Percentiles rank a stretch among this genome's conserved stretches.
Conservation (phyloP, 2,888 invertebrate species). For the Theretra japonica region DNA sequence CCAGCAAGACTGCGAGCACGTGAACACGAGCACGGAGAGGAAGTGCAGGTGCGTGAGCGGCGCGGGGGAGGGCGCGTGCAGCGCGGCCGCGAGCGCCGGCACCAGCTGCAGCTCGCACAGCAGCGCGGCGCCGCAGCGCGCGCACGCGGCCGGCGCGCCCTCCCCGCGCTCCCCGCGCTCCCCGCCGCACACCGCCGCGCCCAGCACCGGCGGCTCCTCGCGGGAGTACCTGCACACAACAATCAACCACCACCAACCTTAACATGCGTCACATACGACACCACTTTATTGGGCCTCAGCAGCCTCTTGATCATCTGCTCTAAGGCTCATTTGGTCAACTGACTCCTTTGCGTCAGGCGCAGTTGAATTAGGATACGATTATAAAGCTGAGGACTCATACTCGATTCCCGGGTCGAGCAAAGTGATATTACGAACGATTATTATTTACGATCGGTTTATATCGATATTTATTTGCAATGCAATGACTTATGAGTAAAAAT, state of each 20-base stretch:
- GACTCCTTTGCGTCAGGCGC: no score
- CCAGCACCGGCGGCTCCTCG: conserved; percentile 87
- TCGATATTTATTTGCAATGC: no score
- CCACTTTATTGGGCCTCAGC: no score
- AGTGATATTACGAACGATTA: no score
- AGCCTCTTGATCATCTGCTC: no score
- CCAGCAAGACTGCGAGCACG: conserved; percentile 95
- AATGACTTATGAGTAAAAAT: no score
- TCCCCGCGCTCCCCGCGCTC: conserved; percentile 68
- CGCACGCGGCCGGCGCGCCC: conserved; percentile 80
- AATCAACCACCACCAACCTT: not conserved
- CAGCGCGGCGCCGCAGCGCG: conserved; percentile 88
- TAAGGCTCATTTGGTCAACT: no score
- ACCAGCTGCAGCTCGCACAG: conserved; percentile 93
- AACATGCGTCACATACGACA: no score
- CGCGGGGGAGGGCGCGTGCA: conserved; percentile 84
- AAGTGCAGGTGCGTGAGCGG: conserved; percentile 88
- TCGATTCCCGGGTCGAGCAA: no score
- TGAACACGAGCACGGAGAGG: conserved; percentile 93
- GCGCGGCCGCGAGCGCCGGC: conserved; percentile 90
- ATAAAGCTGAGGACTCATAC: no score
- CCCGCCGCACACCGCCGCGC: conserved; percentile 86
- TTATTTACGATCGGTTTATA: no score
- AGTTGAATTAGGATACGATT: no score
- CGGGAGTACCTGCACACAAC: conserved; percentile 92